These are phyloP conservation scores for Zygogramma bicolorata DNA, from an alignment of 2,888 invertebrate species.

Conservation along the genomic window DNA sequence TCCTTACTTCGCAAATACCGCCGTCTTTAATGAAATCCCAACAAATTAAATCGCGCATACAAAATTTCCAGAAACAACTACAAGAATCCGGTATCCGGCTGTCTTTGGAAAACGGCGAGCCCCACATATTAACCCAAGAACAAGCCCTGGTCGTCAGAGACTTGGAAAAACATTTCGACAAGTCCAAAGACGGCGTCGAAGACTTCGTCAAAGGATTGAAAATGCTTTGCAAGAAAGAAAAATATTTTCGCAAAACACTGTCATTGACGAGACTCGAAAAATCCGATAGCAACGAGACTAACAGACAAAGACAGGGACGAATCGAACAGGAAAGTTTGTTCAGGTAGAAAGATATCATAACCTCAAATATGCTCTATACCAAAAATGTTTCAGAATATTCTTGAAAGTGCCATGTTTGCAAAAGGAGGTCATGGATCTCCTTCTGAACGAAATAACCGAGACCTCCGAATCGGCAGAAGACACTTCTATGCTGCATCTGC, in stretches of 20 bases:
- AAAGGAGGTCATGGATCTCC: conserved; percentile 71
- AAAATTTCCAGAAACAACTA: conserved; percentile 44
- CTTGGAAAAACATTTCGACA: conserved; percentile 54
- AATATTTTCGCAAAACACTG: conserved; percentile 60
- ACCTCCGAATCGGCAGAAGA: conserved; percentile 68
- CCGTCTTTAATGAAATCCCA: conserved; percentile 26
- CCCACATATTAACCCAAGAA: conserved; percentile 59
- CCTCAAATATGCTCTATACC: neutral
- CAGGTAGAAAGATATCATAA: conserved; percentile 45
- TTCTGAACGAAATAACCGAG: conserved; percentile 74
- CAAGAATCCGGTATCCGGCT: conserved; percentile 55
- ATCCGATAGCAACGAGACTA: conserved; percentile 38
- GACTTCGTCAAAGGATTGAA: conserved; percentile 70
- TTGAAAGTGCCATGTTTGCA: conserved; percentile 74
- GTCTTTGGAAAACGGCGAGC: conserved; percentile 47
- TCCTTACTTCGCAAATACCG: conserved; percentile 35
- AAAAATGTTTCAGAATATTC: conserved; percentile 69
- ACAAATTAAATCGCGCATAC: conserved; percentile 30
- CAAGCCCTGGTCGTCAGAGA: conserved; percentile 62
- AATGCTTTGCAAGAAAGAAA: conserved; percentile 56
- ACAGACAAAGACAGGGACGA: conserved; percentile 20
- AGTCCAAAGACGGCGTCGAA: conserved; percentile 64
- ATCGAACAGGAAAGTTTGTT: conserved; percentile 57
- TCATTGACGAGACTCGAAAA: conserved; percentile 60
- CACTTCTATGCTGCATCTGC: conserved; percentile 70